Conservation (phyloP, 2,113 vertebrate genomes). For the Hypocryptadius cinnamomeus region DNA sequence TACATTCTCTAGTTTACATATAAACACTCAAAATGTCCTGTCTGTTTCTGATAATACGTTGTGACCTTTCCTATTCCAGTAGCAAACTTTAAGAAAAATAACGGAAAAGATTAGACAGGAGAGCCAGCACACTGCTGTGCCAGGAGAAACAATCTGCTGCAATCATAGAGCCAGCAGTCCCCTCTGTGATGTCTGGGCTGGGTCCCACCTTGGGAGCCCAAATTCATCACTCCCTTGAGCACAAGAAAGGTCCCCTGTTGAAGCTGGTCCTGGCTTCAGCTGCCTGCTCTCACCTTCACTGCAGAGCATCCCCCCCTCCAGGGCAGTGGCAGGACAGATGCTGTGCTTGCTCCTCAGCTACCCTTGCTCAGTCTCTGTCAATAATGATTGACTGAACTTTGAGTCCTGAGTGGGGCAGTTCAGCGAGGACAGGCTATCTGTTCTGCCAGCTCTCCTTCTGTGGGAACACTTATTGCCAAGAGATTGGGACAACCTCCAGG, state of each 20-base stretch:
- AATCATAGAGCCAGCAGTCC: not conserved
- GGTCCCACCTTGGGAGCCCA: not conserved
- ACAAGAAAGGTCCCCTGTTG: not conserved
- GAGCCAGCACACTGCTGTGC: not conserved
- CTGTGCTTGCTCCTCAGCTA: not conserved
- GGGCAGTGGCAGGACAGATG: not conserved
- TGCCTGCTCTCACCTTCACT: not conserved
- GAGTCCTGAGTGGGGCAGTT: not conserved
- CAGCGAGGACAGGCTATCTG: not conserved
- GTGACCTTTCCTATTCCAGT: not conserved
- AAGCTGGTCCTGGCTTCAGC: not conserved
- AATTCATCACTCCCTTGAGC: not conserved
- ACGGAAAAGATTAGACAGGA: not conserved
- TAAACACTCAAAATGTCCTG: not conserved
- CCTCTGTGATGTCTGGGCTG: not conserved
- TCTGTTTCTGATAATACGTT: not conserved
- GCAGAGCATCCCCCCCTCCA: not conserved
- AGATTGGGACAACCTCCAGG: not conserved
- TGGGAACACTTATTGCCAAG: not conserved
- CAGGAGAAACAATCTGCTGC: not conserved
- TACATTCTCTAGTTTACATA: not conserved
- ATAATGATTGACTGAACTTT: not conserved
- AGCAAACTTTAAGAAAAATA: not conserved
- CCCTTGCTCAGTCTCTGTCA: not conserved
- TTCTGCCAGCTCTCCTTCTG: not conserved